Conservation (phyloP, 2,888 invertebrate species). For the Cactoblastis cactorum region DNA sequence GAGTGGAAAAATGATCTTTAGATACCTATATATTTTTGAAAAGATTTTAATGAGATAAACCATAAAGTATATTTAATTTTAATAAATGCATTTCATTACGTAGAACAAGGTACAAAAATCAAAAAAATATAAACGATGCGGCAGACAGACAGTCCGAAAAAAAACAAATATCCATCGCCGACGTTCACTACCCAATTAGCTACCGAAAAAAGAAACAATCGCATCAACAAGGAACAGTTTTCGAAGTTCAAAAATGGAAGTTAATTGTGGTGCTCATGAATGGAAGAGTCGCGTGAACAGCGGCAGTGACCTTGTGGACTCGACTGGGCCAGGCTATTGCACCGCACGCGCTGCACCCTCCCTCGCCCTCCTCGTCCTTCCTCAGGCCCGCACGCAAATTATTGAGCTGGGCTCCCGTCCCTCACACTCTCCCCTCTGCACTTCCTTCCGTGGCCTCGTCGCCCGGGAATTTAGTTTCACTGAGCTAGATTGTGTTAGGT, state of each 20-base stretch:
- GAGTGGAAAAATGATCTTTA: too few relatives aligned
- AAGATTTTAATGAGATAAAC: too few relatives aligned
- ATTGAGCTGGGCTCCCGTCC: slow-evolving; percentile 45
- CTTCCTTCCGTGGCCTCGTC: slow-evolving; percentile 53
- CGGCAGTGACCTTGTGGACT: slow-evolving; percentile 68
- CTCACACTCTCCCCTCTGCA: slow-evolving; percentile 38
- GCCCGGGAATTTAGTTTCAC: slow-evolving; percentile 50
- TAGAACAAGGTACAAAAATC: too few relatives aligned
- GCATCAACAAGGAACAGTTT: slow-evolving; percentile 15
- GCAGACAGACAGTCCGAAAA: background rate
- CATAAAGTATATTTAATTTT: too few relatives aligned
- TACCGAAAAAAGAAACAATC: slow-evolving; percentile 3
- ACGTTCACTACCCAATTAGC: background rate
- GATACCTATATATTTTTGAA: too few relatives aligned
- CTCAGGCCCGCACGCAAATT: slow-evolving; percentile 56
- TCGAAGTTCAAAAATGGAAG: slow-evolving; percentile 44
- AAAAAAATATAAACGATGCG: too few relatives aligned
- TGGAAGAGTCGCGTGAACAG: slow-evolving; percentile 52
- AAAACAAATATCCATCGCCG: background rate
- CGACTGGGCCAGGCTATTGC: slow-evolving; percentile 60
- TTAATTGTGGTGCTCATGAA: slow-evolving; percentile 57
- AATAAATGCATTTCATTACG: too few relatives aligned
- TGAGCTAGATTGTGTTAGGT: slow-evolving; percentile 41
- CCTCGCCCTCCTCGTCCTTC: slow-evolving; percentile 20
- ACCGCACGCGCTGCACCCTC: slow-evolving; percentile 34